These are phyloP conservation scores for Malacoctenus gilli DNA, from an alignment of 2,797 vertebrate species.

Conservation along the genomic window DNA sequence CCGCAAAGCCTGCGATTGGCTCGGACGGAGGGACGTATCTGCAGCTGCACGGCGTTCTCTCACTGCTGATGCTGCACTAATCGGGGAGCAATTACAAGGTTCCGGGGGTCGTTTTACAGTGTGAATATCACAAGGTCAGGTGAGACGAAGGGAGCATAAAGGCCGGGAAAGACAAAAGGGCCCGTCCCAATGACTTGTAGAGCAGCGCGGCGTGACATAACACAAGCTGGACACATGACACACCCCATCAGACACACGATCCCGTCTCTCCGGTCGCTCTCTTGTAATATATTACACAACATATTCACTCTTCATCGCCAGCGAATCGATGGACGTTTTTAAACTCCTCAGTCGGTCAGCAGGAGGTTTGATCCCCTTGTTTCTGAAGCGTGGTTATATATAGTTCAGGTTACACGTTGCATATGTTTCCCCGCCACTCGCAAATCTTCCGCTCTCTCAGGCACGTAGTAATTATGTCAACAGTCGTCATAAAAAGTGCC, in stretches of 20 bases:
- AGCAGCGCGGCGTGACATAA: background rate
- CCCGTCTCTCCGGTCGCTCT: background rate
- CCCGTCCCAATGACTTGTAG: background rate
- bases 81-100: constrained; percentile 15
- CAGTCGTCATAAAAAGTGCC: background rate
- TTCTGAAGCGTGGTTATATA: background rate
- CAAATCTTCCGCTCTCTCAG: background rate
- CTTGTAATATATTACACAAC: too few relatives aligned
- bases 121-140: background rate
- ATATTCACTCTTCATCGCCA: too few relatives aligned
- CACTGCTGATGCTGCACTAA: constrained; percentile 12
- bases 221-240: background rate
- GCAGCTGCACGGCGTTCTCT: constrained; percentile 22
- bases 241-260: background rate
- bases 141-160: constrained; percentile 1
- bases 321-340: too few relatives aligned
- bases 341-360: background rate
- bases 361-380: background rate
- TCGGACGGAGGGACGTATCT: constrained; percentile 1
- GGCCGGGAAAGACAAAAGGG: background rate
- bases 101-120: constrained; percentile 14
- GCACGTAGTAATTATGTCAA: constrained; percentile 9
- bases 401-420: background rate
- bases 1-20: constrained; percentile 10
- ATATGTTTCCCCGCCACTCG: background rate